A percentile compares a stretch with the other conserved stretches of the same genome.
Evolutionary conservation across 2,888 invertebrate genomes (phyloP).

Genomic region (Pachydiplax longipennis): DNA sequence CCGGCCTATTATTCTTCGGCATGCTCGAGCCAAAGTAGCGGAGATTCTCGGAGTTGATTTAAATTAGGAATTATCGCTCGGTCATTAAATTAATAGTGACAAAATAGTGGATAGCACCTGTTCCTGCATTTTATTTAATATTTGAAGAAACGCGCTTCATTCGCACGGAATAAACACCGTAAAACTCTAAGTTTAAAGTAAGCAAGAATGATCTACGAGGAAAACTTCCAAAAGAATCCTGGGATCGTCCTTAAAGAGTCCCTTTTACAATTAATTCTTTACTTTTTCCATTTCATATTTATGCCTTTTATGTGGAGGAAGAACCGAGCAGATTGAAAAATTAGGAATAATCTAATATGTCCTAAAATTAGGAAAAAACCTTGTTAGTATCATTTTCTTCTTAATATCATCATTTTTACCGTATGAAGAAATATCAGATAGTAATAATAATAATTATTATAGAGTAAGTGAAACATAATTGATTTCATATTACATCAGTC

Average conservation of each 20-base stretch:
- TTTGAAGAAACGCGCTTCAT: neutral
- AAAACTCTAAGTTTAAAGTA: neutral
- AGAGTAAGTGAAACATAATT: no score
- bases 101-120: neutral
- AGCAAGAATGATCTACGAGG: neutral
- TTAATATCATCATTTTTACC: no score
- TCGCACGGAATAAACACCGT: neutral
- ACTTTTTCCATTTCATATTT: no score
- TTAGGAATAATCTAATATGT: no score
- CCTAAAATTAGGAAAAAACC: no score
- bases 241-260: neutral
- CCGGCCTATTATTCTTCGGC: neutral
- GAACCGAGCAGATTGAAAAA: no score
- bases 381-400: no score
- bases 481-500: no score
- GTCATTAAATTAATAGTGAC: neutral
- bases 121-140: neutral
- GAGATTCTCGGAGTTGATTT: neutral
- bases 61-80: neutral
- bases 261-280: no score
- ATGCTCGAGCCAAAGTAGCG: neutral
- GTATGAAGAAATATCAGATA: no score
- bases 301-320: no score
- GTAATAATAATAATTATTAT: no score
- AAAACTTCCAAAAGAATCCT: neutral